phyloP scores from a whole-genome alignment of 2,113 vertebrate species.

The Muscicapa adusta region DNA sequence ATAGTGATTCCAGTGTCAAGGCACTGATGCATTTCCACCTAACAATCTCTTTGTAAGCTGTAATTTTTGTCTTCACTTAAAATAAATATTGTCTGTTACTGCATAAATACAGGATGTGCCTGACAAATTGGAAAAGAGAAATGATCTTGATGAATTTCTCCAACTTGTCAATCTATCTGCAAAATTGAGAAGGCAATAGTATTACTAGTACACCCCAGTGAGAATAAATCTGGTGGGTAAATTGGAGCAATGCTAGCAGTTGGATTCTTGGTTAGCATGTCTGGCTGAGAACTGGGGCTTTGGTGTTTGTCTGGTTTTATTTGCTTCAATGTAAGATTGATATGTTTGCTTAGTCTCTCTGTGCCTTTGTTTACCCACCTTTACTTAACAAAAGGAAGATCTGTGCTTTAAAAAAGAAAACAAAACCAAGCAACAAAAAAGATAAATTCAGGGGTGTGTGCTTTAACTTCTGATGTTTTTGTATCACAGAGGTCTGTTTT shows the following conservation, averaged over 20 bases:
- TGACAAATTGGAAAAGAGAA: neutral
- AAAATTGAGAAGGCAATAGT: neutral
- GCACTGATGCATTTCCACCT: neutral
- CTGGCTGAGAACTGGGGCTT: neutral
- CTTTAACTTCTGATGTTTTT: neutral
- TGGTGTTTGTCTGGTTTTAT: neutral
- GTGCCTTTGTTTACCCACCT: neutral
- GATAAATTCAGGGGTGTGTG: neutral
- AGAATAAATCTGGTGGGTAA: neutral
- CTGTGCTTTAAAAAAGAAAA: neutral
- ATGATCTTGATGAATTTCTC: neutral
- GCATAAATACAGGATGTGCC: neutral
- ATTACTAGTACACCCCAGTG: neutral
- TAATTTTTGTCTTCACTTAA: neutral
- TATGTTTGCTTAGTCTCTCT: neutral
- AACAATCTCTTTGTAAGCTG: neutral
- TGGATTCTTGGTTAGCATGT: neutral
- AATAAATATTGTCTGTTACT: neutral
- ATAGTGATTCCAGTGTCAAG: neutral
- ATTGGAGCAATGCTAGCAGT: neutral
- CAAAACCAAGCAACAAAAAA: neutral
- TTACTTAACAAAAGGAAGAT: neutral
- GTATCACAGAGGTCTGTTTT: neutral
- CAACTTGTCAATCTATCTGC: neutral
- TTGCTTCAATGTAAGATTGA: neutral